These are phyloP conservation scores for Sander lucioperca DNA, from an alignment of 2,113 vertebrate genomes.

Conservation along the genomic window DNA sequence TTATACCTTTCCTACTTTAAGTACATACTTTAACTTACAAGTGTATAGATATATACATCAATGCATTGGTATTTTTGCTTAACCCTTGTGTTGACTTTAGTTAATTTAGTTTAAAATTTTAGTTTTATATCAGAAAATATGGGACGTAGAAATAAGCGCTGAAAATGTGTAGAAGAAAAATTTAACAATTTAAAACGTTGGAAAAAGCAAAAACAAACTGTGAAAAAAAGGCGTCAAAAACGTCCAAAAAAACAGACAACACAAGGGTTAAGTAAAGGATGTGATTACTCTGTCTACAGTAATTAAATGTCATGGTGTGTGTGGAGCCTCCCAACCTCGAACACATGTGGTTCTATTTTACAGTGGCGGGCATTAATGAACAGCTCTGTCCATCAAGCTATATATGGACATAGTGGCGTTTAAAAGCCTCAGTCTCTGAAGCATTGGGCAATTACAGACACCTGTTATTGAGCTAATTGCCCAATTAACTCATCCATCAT, in stretches of 20 bases:
- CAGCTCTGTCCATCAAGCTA: slow-evolving; percentile 56
- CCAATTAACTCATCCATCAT: slow-evolving; percentile 85
- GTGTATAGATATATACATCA: not conserved
- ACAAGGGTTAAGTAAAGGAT: not conserved
- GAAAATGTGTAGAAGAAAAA: no score
- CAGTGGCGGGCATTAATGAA: slow-evolving; percentile 31
- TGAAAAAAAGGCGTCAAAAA: no score
- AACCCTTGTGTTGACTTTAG: no score
- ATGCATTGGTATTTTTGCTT: not conserved
- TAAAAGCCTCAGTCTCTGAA: slow-evolving; percentile 76
- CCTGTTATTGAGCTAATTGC: slow-evolving; percentile 85
- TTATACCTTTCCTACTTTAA: not conserved
- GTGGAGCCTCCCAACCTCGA: not conserved
- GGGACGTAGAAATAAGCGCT: no score
- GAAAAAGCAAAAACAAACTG: no score
- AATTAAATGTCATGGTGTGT: slow-evolving; percentile 3
- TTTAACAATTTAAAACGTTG: no score
- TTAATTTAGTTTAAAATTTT: no score
- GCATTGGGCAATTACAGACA: slow-evolving; percentile 82
- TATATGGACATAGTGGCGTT: slow-evolving; percentile 53
- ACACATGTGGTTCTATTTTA: not conserved
- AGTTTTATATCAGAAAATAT: no score
- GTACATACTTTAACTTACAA: not conserved
- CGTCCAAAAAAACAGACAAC: no score
- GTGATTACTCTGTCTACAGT: not conserved